phyloP scores from a whole-genome alignment of 1,140 invertebrate genomes.

The Diabrotica undecimpunctata region DNA sequence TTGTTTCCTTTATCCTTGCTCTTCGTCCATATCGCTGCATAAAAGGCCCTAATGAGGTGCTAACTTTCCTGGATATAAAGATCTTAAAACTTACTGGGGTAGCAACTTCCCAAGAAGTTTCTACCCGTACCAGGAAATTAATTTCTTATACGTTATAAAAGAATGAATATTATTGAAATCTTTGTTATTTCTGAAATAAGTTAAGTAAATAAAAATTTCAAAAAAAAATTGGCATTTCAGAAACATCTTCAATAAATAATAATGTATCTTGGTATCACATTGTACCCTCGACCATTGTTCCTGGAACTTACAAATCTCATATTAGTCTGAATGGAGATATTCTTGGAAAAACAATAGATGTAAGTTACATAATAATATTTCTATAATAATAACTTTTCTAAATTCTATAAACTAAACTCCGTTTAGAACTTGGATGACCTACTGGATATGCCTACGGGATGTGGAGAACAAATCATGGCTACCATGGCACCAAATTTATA shows the following conservation, averaged over 20 bases:
- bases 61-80: too few relatives aligned
- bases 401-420: background rate
- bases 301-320: conserved; percentile 51
- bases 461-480: conserved; percentile 79
- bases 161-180: too few relatives aligned
- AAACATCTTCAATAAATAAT: background rate
- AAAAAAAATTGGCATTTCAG: background rate
- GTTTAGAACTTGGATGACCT: conserved; percentile 55
- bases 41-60: too few relatives aligned
- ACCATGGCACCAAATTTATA: conserved; percentile 72
- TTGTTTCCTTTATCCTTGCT: too few relatives aligned
- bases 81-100: too few relatives aligned
- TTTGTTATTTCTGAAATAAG: too few relatives aligned
- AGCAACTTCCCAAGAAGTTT: too few relatives aligned
- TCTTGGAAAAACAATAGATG: conserved; percentile 56
- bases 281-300: conserved; percentile 48
- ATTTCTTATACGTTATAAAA: too few relatives aligned
- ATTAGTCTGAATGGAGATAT: conserved; percentile 57
- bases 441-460: conserved; percentile 59
- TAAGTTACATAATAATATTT: conserved; percentile 12
- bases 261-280: conserved; percentile 37
- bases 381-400: conserved; percentile 1
- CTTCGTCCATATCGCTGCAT: too few relatives aligned
- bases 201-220: too few relatives aligned
- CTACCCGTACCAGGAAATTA: too few relatives aligned